Conservation (phyloP, 1,140 invertebrate species). For the Eubasilissa regina region DNA sequence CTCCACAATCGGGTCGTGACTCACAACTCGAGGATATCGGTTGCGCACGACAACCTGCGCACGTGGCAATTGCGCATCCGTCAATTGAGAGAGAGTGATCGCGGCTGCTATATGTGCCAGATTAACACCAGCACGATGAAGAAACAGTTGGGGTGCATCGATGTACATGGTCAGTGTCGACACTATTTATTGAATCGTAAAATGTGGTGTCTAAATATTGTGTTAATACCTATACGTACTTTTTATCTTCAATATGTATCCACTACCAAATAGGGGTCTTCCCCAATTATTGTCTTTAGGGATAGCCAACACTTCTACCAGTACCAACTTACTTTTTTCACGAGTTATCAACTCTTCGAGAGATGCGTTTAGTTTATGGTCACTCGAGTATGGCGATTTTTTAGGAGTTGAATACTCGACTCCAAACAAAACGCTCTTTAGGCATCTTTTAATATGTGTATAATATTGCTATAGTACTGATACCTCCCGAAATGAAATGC, state of each 20-base stretch:
- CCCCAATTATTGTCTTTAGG: neutral
- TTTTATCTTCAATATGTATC: neutral
- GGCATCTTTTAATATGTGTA: too few relatives aligned
- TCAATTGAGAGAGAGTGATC: slow-evolving; percentile 79
- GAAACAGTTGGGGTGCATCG: slow-evolving; percentile 88
- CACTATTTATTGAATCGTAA: neutral
- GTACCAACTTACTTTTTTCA: too few relatives aligned
- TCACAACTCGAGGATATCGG: slow-evolving; percentile 84
- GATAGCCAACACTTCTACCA: too few relatives aligned
- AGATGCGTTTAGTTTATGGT: too few relatives aligned
- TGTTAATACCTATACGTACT: neutral
- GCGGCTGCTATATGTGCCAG: slow-evolving; percentile 90
- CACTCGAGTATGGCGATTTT: too few relatives aligned
- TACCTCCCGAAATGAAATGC: too few relatives aligned
- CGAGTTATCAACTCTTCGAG: too few relatives aligned
- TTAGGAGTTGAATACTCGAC: too few relatives aligned
- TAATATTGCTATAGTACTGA: too few relatives aligned
- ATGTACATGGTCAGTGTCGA: slow-evolving; percentile 82
- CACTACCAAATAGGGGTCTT: neutral
- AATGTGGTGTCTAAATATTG: too few relatives aligned
- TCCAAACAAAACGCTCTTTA: too few relatives aligned
- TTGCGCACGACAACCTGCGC: slow-evolving; percentile 81
- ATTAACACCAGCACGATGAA: slow-evolving; percentile 92
- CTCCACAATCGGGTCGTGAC: slow-evolving; percentile 88
- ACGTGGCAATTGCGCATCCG: slow-evolving; percentile 86